A percentile compares a stretch with the other conserved stretches of the same genome.
Evolutionary conservation across 1,140 invertebrate genomes (phyloP).

Genomic region (Nautilus pompilius): DNA sequence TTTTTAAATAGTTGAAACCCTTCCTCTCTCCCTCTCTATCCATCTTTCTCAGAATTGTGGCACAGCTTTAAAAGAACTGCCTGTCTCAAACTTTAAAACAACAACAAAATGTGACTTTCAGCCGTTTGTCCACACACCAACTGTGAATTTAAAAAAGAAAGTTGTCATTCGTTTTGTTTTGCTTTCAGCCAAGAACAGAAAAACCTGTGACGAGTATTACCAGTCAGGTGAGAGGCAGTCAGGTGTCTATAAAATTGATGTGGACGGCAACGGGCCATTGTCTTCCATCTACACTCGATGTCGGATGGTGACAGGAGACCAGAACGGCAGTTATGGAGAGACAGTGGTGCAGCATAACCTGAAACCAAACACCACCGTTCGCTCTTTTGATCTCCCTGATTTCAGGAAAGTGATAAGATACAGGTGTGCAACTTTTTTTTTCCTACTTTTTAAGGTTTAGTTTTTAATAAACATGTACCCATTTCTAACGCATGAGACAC

Average conservation of each 20-base stretch:
- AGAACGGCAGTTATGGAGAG: conserved; percentile 72
- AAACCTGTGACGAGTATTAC: conserved; percentile 88
- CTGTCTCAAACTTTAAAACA: too few relatives aligned
- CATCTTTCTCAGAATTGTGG: conserved; percentile 9
- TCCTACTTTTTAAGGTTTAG: not conserved
- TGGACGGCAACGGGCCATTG: conserved; percentile 87
- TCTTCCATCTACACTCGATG: conserved; percentile 87
- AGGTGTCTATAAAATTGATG: conserved; percentile 85
- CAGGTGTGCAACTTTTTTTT: conserved; percentile 24
- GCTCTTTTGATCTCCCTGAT: conserved; percentile 23
- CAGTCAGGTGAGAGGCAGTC: conserved; percentile 78
- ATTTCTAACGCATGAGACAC: too few relatives aligned
- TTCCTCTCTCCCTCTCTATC: not conserved
- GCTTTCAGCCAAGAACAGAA: conserved; percentile 72
- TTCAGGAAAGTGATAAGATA: conserved; percentile 34
- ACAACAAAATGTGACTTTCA: too few relatives aligned
- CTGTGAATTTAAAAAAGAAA: conserved; percentile 11
- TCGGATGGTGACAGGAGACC: conserved; percentile 71
- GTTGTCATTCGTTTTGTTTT: conserved; percentile 4
- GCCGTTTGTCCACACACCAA: too few relatives aligned
- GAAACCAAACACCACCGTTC: conserved; percentile 52
- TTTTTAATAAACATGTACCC: too few relatives aligned
- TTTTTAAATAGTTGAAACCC: not conserved
- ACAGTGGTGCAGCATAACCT: conserved; percentile 91
- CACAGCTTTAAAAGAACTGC: too few relatives aligned